Evolutionary conservation across 2,797 vertebrate genomes (phyloP).

Genomic region (Coregonus suidteri): DNA sequence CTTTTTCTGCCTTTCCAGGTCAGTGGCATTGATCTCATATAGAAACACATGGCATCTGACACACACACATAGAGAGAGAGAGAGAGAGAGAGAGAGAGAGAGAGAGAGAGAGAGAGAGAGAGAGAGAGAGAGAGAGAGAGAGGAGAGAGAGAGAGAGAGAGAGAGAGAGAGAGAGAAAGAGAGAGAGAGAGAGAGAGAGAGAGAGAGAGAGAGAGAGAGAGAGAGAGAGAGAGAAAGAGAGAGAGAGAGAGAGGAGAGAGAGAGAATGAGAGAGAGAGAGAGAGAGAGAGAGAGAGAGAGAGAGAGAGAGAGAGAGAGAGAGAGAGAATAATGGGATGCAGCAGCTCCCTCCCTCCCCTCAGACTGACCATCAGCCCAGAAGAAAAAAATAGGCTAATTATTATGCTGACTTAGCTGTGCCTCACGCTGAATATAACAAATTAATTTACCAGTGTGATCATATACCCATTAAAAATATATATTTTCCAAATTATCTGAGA

Average conservation of each 20-base stretch:
- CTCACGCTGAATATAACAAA: too few species aligned
- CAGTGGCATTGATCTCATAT: constrained; percentile 74
- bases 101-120: constrained; percentile 1
- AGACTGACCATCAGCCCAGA: too few species aligned
- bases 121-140: constrained; percentile 23
- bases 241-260: constrained; percentile 10
- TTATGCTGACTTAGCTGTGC: too few species aligned
- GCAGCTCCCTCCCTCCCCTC: too few species aligned
- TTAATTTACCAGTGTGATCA: too few species aligned
- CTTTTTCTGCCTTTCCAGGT: constrained; percentile 73
- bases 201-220: constrained; percentile 24
- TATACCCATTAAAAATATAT: too few species aligned
- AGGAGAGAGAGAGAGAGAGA: constrained; percentile 14
- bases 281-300: constrained; percentile 4
- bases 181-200: not conserved
- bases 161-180: constrained; percentile 3
- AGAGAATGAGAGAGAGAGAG: constrained; percentile 5
- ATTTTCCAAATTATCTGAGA: too few species aligned
- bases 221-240: constrained; percentile 21
- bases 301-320: constrained; percentile 9
- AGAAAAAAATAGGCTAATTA: too few species aligned
- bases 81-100: constrained; percentile 9
- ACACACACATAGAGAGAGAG: constrained; percentile 1
- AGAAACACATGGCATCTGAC: constrained; percentile 57
- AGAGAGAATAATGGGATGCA: constrained; percentile 12